Base-by-base conservation (phyloP, 2,797 vertebrate species). In the Siniperca obscura region DNA sequence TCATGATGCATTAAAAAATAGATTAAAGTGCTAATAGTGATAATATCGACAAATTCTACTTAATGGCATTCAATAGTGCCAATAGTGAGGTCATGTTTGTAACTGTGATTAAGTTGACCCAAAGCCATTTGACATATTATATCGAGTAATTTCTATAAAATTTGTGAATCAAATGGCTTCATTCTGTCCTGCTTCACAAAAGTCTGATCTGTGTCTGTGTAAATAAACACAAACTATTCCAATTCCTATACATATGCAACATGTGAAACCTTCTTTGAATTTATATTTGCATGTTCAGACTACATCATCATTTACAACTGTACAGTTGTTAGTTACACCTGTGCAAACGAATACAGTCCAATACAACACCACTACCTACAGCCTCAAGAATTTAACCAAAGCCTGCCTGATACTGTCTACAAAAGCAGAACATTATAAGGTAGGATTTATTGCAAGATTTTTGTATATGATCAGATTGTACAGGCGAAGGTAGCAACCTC, bases 91-190 rank as follows among this genome's bases (percentile, higher is more conserved):
- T 4, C 38, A 42, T 4, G 8, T 34, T 46, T 42, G 25, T 16
- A 46, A 34, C 70, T 67, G 68, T 48, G 74, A 73, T 46, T 21
- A 64, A 69, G 68, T 57, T 61, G n/a, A 65, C 34, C 53, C 8
- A 22, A 68, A 61, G 19, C 36, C 65, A 27, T 10, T 46, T 19
- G 30, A 59, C 1, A 1, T 3, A 36, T 50, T 46, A 22, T 19
- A 68, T 42, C 4, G 0, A 50, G 14, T 78, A 11, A 53, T 53
- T 55, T 59, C 4, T 55, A 2, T 27, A 16, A 8, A 48, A 5
- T 3, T 34, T 5, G 19, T 38, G 3, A 40, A 68, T 13, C 30
- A 40, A 69, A 34, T 70, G 8, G 14, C 19, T 64, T 65, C 4
- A 4, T 42, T 34, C 10, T 59, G 50, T 60, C 17, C 27, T 34